phyloP scores from a whole-genome alignment of 1,140 invertebrate genomes.

The Drosophila sechellia region DNA sequence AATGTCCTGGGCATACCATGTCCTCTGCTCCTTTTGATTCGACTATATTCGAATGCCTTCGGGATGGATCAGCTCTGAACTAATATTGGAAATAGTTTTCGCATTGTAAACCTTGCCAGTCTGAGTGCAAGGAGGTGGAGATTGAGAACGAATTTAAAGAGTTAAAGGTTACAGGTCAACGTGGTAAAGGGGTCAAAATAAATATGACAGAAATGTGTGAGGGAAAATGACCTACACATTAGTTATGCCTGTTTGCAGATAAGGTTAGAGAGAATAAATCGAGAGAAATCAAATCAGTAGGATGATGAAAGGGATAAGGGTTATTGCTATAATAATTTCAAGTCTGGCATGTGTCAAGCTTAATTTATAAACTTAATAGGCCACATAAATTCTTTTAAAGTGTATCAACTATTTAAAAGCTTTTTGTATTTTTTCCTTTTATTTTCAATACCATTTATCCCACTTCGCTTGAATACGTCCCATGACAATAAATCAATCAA shows the following conservation, averaged over 20 bases:
- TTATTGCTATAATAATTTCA: too few relatives aligned
- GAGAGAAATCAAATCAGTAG: neutral
- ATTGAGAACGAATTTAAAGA: constrained; percentile 16
- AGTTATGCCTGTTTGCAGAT: neutral
- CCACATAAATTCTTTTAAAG: too few relatives aligned
- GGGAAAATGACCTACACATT: neutral
- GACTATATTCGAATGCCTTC: constrained; percentile 44
- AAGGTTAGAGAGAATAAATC: neutral
- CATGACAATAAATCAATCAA: constrained; percentile 48
- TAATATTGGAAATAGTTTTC: constrained; percentile 52
- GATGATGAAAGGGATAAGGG: neutral
- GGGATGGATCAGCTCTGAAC: constrained; percentile 38
- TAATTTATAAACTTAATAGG: too few relatives aligned
- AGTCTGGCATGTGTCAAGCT: too few relatives aligned
- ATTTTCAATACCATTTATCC: constrained; percentile 1
- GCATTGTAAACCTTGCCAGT: constrained; percentile 34
- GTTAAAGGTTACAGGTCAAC: constrained; percentile 5
- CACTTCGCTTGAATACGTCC: neutral
- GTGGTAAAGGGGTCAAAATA: neutral
- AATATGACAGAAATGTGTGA: neutral
- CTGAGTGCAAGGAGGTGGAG: constrained; percentile 2
- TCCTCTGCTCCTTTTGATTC: constrained; percentile 27
- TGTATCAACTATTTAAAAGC: too few relatives aligned
- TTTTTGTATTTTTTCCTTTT: neutral
- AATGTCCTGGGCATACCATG: constrained; percentile 40